Conservation (phyloP, 1,140 invertebrate species). For the Helicorthomorpha holstii region DNA sequence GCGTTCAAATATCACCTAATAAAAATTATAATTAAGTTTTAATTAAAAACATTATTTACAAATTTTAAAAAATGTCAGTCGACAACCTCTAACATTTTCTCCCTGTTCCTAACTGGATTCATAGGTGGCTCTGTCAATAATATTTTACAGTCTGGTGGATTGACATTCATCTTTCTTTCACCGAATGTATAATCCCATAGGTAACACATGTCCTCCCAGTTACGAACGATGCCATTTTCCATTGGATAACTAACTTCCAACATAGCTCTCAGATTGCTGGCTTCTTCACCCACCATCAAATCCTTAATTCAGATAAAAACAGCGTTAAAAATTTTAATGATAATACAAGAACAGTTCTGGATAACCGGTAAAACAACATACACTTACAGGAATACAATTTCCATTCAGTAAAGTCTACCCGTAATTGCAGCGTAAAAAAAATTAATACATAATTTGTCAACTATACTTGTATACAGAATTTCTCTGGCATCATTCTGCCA, state of each 20-base stretch:
- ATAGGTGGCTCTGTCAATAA: constrained; percentile 98
- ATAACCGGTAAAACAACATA: too few species aligned
- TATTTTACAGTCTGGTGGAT: constrained; percentile 88
- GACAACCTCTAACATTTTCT: constrained; percentile 93
- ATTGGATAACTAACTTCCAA: constrained; percentile 98
- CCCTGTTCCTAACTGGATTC: constrained; percentile 94
- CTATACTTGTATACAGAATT: too few species aligned
- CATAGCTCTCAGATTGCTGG: constrained; percentile 89
- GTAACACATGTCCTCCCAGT: constrained; percentile 99
- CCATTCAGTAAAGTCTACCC: too few species aligned
- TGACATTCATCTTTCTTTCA: constrained; percentile 87
- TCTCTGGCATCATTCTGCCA: too few species aligned
- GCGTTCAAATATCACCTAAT: constrained; percentile 96
- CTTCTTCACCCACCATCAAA: constrained; percentile 98
- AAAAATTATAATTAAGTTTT: constrained; percentile 59
- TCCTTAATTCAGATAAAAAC: constrained; percentile 51
- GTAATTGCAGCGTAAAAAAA: too few species aligned
- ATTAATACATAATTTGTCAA: too few species aligned
- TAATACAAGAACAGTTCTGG: too few species aligned
- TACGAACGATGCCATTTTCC: constrained; percentile 92
- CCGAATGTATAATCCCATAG: constrained; percentile 99
- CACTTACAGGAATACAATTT: too few species aligned
- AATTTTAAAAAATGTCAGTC: neutral
- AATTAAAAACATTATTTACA: too few species aligned
- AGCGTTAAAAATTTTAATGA: too few species aligned